Conservation (phyloP, 2,113 vertebrate species). For the human (Homo sapiens) region GRCh38 chr18:77017501-77018000, state of each 20-base stretch:
- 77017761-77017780: not conserved
- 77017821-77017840: not conserved
- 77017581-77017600: rapidly evolving
- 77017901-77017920: rapidly evolving
- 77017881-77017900: rapidly evolving
- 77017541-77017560: rapidly evolving
- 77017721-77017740: not conserved
- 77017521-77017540: rapidly evolving
- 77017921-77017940: not conserved
- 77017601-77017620: too few relatives aligned
- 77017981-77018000: not conserved
- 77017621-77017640: rapidly evolving
- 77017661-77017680: rapidly evolving
- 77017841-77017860: not conserved
- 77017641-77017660: not conserved
- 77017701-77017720: not conserved
- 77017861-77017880: not conserved
- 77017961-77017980: rapidly evolving
- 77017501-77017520: rapidly evolving
- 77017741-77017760: not conserved
- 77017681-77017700: not conserved
- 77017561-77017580: rapidly evolving
- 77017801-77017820: not conserved
- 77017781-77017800: not conserved
- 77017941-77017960: rapidly evolving